phyloP scores from a whole-genome alignment of 2,797 vertebrate species.

The Masticophis lateralis region DNA sequence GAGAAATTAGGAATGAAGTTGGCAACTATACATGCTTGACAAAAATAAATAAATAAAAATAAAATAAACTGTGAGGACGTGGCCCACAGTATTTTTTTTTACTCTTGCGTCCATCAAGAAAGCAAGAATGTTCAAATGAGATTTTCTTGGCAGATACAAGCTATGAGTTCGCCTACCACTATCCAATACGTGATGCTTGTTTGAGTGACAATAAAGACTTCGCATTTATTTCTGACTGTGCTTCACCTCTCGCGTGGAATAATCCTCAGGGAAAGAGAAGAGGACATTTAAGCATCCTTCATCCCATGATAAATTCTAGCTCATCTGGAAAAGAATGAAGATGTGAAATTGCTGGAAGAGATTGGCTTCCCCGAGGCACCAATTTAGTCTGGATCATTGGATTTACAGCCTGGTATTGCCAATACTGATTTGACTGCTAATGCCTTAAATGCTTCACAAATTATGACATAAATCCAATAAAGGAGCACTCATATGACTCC shows the following conservation, averaged over 20 bases:
- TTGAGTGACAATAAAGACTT: background rate
- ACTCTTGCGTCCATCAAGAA: background rate
- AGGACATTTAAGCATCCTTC: background rate
- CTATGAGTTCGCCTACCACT: background rate
- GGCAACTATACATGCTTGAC: no score
- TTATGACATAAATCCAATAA: conserved; percentile 50
- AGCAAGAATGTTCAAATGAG: background rate
- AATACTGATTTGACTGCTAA: conserved; percentile 57
- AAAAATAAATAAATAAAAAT: no score
- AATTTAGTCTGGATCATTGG: conserved; percentile 61
- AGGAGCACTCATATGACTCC: conserved; percentile 50
- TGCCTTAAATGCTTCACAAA: conserved; percentile 52
- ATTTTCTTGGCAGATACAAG: background rate
- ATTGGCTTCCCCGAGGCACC: conserved; percentile 42
- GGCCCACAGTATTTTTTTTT: background rate
- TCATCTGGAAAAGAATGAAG: conserved; percentile 49
- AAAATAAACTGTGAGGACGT: no score
- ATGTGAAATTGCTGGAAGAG: conserved; percentile 49
- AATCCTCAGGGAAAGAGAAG: background rate
- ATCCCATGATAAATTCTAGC: conserved; percentile 21
- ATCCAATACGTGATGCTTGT: background rate
- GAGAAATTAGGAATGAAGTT: background rate
- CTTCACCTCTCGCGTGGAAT: background rate
- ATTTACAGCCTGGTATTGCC: conserved; percentile 58
- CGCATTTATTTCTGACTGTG: no score